Base-by-base conservation (phyloP, 2,113 vertebrate species). In the Parus major region DNA sequence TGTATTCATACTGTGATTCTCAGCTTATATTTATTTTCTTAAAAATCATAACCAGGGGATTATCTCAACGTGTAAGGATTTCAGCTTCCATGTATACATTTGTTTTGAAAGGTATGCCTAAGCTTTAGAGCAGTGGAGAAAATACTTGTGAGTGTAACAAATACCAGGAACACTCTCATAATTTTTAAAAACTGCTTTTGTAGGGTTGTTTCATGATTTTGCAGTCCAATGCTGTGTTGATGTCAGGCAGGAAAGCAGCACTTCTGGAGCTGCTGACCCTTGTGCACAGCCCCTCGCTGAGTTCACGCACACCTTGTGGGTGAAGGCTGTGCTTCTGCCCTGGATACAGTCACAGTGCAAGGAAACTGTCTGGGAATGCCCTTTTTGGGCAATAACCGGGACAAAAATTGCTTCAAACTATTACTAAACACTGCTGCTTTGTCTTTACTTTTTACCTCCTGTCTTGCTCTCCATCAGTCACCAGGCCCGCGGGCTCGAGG, bases 401-500 rank as follows among this genome's bases (percentile, higher is more conserved):
- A 49, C 7, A 60, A 73, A 77, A 86, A 19, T 1, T 15, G 11
- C 35, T 81, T 46, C 50, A 31, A 13, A 2, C 28, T 56, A 41
- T 8, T 9, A 22, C n/a, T 15, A 18, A 66, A 21, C 2, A 2
- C 35, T 35, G 63, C 59, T 77, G 53, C 49, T 23, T 41, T 2
- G 0, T 29, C 49, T 77, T 89, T 35, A 47, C 7, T 33, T 71
- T 52, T 52, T 15, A 42, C 42, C 31, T 78, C 41, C 17, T 10
- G 4, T n/a, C 41, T 60, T 63, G 16, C 47, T 71, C 46, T 66
- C 35, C 52, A 66, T 44, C 47, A 46, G 28, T 9, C 25, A 41
- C 7, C 6, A 2, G 0, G 28, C 9, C 12, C 0, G 0, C 24
- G 36, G 53, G 7, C 82, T 49, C 4, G 2, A 47, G 44, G 22